Evolutionary conservation across 2,888 invertebrate genomes (phyloP), one percentile per base, ranked within the genome.

Genomic region (Athripsodes cinereus): DNA sequence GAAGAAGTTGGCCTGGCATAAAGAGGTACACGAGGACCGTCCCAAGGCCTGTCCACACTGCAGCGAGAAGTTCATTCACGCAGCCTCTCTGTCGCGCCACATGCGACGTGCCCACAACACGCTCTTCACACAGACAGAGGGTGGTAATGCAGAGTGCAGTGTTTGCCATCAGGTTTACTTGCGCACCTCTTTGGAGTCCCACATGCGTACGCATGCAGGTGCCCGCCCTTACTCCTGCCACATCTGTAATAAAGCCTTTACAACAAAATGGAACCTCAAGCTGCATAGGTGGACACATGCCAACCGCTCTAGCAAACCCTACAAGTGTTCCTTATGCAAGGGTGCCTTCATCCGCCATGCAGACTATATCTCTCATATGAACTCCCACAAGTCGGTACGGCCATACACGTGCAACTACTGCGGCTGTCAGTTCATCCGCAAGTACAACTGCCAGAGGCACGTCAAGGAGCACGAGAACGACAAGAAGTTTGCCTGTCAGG

Each of bases 331-430:
- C 63, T 81, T 86, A 65, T 93, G 93, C 72, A 88, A 88, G 66
- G 87, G 88, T 58, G 92, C 92, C 18, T 93, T 92, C 74, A 85
- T 92, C 58, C 82, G 92, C 8, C 86, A 88, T 67, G 80, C 86
- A 31, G 92, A 92, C 69, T 89, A 87, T 71, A 80, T 86, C 40
- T 86, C 91, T 11, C 93, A 93, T 72, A 87, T 91, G 83, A 89
- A 92, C 74, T 84, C 92, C 34, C 92, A 93, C 76, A 86, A 87
- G 64, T 87, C 90, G 60, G 85, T 90, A 47, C 82, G 88, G 53
- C 92, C 91, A 1, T 93, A 87, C 73, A 92, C 92, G 1, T 93
- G 93, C 72, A 92, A 93, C 72, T 87, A 90, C 71, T 93, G 93
- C 74, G 93, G 93, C 46, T 88, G 90, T 61, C 88, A 90, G 73